Conservation (phyloP, 2,113 vertebrate species). For the Numenius arquata region DNA sequence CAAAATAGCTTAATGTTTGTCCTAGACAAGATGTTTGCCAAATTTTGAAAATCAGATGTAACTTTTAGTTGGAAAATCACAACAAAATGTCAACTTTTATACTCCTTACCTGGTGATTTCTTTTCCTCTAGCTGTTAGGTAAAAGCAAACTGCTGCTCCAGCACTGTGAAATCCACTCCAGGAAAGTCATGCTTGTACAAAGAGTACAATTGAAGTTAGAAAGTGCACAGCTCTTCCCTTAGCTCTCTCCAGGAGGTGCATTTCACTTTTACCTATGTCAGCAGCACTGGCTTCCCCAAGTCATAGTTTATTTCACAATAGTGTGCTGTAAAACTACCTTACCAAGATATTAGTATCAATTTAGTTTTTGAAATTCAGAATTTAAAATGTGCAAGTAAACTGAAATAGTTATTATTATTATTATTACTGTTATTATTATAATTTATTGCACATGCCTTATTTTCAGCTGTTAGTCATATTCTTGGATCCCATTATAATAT, state of each 20-base stretch:
- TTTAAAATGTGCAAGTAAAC: background rate
- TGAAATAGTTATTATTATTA: background rate
- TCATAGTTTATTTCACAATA: background rate
- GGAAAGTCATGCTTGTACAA: background rate
- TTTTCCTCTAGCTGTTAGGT: background rate
- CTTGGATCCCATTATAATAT: conserved; percentile 25
- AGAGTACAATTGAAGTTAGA: background rate
- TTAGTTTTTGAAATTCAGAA: background rate
- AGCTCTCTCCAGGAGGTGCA: background rate
- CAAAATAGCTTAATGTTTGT: background rate
- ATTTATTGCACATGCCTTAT: conserved; percentile 3
- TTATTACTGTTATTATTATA: background rate
- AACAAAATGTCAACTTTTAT: background rate
- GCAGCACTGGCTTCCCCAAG: background rate
- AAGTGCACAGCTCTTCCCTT: background rate
- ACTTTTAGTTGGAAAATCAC: background rate
- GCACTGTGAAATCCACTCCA: background rate
- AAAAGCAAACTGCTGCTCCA: background rate
- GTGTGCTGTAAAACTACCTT: background rate
- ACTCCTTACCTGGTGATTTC: background rate
- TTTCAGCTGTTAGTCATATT: conserved; percentile 31
- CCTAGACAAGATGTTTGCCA: background rate
- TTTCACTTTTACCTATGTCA: background rate
- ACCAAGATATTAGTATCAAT: background rate
- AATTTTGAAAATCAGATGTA: background rate